Conservation (phyloP, 2,797 vertebrate genomes). For the Pangasius sanitwongsei region DNA sequence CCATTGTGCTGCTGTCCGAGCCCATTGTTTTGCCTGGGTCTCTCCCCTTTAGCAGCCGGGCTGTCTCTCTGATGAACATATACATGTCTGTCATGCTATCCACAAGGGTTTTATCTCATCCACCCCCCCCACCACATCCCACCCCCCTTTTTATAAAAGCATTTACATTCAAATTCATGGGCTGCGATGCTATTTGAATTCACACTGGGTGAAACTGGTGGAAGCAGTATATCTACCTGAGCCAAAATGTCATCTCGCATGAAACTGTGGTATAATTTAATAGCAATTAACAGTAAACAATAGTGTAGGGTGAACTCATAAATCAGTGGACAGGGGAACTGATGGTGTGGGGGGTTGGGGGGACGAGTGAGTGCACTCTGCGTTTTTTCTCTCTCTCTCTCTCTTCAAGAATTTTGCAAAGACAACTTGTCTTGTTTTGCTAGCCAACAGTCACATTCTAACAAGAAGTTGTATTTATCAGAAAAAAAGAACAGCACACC, state of each 20-base stretch:
- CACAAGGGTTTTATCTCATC: conserved; percentile 55
- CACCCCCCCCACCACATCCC: conserved; percentile 55
- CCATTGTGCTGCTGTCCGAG: conserved; percentile 82
- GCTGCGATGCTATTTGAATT: conserved; percentile 75
- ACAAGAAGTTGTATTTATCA: conserved; percentile 21
- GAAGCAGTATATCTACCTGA: conserved; percentile 72
- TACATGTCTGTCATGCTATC: conserved; percentile 73
- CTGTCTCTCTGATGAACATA: conserved; percentile 76
- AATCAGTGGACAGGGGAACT: conserved; percentile 51
- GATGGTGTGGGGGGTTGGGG: conserved; percentile 12
- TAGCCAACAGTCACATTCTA: conserved; percentile 24
- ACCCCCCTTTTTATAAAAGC: conserved; percentile 59
- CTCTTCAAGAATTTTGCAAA: conserved; percentile 25
- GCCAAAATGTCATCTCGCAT: conserved; percentile 70
- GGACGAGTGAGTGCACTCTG: conserved; percentile 1
- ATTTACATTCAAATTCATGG: conserved; percentile 78
- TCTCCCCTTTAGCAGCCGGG: conserved; percentile 57
- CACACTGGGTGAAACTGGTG: conserved; percentile 67
- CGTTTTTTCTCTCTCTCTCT: conserved; percentile 14
- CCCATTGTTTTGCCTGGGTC: conserved; percentile 76
- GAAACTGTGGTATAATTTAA: conserved; percentile 68
- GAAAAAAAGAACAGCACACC: background rate
- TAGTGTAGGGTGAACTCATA: conserved; percentile 59
- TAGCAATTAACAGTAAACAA: conserved; percentile 72
- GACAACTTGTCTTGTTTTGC: conserved; percentile 37